Conservation (phyloP, 2,797 vertebrate species). For the Sebastes paucispinis region DNA sequence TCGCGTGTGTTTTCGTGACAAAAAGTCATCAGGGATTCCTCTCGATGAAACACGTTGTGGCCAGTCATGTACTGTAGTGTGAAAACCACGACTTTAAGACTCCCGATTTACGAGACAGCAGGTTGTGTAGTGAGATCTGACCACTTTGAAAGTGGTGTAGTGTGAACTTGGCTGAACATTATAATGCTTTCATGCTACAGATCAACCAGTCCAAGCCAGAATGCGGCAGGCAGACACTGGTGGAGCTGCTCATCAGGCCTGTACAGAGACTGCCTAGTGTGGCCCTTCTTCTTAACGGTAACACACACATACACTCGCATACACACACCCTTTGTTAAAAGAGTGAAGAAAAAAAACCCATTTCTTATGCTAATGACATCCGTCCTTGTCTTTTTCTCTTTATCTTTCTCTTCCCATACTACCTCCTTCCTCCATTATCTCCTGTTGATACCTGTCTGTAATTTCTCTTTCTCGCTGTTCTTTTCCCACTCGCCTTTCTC, state of each 20-base stretch:
- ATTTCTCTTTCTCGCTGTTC: background rate
- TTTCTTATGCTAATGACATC: conserved; percentile 14
- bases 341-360: background rate
- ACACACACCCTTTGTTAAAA: background rate
- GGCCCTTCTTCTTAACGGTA: conserved; percentile 95
- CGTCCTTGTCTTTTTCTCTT: background rate
- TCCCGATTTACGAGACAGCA: too few relatives aligned
- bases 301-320: background rate
- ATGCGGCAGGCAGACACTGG: conserved; percentile 95
- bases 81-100: too few relatives aligned
- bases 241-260: conserved; percentile 95
- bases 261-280: conserved; percentile 97
- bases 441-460: background rate
- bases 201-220: conserved; percentile 98
- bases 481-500: background rate
- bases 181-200: conserved; percentile 67
- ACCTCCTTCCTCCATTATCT: conserved; percentile 1
- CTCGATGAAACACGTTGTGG: too few relatives aligned
- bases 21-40: too few relatives aligned
- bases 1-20: too few relatives aligned
- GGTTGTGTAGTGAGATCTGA: too few relatives aligned
- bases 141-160: too few relatives aligned
- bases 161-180: too few relatives aligned
- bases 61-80: too few relatives aligned
- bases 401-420: background rate